Base-by-base conservation (phyloP, 1,140 invertebrate species). In the Ips nitidus region DNA sequence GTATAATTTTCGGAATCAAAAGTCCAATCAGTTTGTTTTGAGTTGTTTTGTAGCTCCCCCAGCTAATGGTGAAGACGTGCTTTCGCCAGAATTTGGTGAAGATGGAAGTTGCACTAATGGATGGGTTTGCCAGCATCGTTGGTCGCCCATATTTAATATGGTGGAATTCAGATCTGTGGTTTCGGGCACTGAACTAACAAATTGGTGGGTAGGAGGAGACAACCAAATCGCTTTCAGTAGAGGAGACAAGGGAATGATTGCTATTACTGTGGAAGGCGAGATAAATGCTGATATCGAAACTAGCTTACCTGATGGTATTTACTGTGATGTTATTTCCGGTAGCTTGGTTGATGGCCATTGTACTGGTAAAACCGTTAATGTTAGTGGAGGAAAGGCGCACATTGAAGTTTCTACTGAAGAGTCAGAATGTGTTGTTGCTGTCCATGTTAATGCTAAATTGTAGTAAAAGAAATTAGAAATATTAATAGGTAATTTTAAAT, bases 81-180 rank as follows among this genome's bases (percentile, higher is more conserved):
- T 88, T 6, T 84, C 86, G 7, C 86, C 91, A 4, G 81, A 79
- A 37, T 86, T 92, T 52, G 86, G 89, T 47, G 61, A 82, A n/a
- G 86, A 92, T 73, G 83, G 85, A 1, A 84, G 82, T 1, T 96
- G 94, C 74, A 86, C 83, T 1, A 88, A 89, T 74, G 93, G 92
- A 1, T 97, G 93, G 93, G 81, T 95, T 1, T 97, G 94, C 77
- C 94, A 97, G 80, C 94, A 97, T 80, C 86, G 92, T 37, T 95
- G 93, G 93, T 81, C 87, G 3, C 87, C 91, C 76, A 93, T 95
- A 73, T 89, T 82, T 78, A 89, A 90, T 70, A 95, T 95, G 93
- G 90, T 92, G 1, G 78, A 77, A 2, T 94, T 94, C 79, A 83
- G 89, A 47, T 92, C 91, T 75, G 81, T 83, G 1, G 91, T 86